These are phyloP conservation scores for Irena cyanogastra DNA, from an alignment of 2,113 vertebrate genomes.

Conservation along the genomic window DNA sequence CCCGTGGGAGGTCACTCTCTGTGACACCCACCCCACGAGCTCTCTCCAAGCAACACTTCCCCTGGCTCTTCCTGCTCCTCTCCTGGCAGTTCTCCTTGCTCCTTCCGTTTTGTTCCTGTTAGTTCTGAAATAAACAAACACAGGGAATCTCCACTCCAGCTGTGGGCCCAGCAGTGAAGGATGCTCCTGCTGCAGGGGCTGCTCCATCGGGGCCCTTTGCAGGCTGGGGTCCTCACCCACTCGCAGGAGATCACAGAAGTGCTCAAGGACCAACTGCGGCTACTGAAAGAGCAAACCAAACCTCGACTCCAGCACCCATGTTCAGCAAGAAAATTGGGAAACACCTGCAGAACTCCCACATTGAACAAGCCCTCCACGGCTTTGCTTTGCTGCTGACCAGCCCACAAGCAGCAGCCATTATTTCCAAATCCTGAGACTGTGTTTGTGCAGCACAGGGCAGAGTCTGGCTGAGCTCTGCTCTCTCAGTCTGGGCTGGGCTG, in stretches of 20 bases:
- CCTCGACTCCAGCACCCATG: background rate
- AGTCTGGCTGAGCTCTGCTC: background rate
- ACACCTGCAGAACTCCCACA: conserved; percentile 13
- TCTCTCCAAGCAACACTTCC: rapidly evolving
- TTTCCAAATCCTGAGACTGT: conserved; percentile 17
- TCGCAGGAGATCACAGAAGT: background rate
- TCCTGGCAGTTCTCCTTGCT: background rate
- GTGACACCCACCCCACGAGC: rapidly evolving
- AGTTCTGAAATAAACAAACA: background rate
- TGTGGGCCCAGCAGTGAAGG: background rate
- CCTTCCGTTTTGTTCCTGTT: background rate
- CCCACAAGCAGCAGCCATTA: conserved; percentile 42
- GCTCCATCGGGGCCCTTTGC: background rate
- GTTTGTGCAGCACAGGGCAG: background rate
- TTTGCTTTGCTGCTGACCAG: background rate
- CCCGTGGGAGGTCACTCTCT: background rate
- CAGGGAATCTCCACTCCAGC: background rate
- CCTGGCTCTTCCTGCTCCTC: background rate
- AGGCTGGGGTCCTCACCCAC: background rate
- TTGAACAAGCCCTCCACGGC: background rate
- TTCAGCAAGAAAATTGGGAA: background rate
- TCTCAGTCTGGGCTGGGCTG: background rate
- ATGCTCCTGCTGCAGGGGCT: background rate
- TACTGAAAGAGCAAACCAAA: background rate
- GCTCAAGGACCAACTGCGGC: background rate